Evolutionary conservation across 2,113 vertebrate genomes (phyloP), one percentile per base, ranked within the genome.

Genomic region (Salminus brasiliensis): DNA sequence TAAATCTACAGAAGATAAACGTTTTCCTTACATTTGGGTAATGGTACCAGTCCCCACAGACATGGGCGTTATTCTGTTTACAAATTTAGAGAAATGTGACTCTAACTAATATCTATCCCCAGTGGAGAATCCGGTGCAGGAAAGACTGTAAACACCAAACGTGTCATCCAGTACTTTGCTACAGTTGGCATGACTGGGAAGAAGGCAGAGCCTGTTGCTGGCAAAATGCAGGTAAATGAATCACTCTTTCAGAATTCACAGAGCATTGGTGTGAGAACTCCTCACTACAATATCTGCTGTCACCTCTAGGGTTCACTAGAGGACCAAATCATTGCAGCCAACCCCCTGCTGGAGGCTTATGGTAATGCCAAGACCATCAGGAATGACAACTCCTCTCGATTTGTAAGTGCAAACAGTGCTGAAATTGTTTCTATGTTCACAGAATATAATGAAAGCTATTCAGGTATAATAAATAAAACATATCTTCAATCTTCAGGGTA

Each of bases 121-220:
- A 97, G 96, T 0, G 95, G 96, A 95, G 96, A 98, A 97, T 97
- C 96, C 0, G 95, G 96, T 79, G 97, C 96, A 0, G 97, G 96
- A 83, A 98, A 98, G 93, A 98, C 96, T 85, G 97, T 98, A 81
- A 98, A 97, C 87, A 98, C 95, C 0, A 97, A 98, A 66, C 94
- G 95, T 89, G 96, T 97, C 92, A 98, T 97, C 90, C 96, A 98
- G 93, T 98, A 96, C 87, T 98, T 97, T 90, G 96, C 96, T 59
- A 96, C 95, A 92, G 95, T 98, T 88, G 96, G 95, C 86, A 94
- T 94, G 25, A 89, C 91, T 91, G 89, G 91, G 5, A 74, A 79
- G 16, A 90, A 83, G 74, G 91, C 92, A 59, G 89, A 90, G 8
- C 70, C 3, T 0, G 12, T 15, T 43, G 0, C 90, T 0, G 88